Percentiles rank a stretch among this genome's conserved stretches.
phyloP scores from a whole-genome alignment of 2,113 vertebrate species.

The Phycodurus eques region DNA sequence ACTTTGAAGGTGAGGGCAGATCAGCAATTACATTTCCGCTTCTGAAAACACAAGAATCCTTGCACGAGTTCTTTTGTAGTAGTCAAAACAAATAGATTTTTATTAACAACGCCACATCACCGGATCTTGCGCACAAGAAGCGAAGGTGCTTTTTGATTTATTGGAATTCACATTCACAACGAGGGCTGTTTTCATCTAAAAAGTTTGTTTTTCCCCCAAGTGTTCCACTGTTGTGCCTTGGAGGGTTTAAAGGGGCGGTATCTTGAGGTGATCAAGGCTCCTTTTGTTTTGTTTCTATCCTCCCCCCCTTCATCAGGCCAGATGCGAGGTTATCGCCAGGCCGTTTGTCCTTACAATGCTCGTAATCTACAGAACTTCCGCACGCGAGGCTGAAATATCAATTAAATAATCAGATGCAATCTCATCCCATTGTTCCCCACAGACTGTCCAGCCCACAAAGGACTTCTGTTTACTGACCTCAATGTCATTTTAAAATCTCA shows the following conservation, averaged over 20 bases:
- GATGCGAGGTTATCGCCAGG: constrained; percentile 42
- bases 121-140: constrained; percentile 43
- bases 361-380: constrained; percentile 36
- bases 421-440: constrained; percentile 31
- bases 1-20: constrained; percentile 68
- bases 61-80: constrained; percentile 53
- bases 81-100: constrained; percentile 71
- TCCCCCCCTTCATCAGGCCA: constrained; percentile 47
- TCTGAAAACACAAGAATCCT: constrained; percentile 55
- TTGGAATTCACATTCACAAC: constrained; percentile 20
- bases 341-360: constrained; percentile 20
- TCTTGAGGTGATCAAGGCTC: constrained; percentile 43
- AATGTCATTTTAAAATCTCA: constrained; percentile 4
- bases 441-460: constrained; percentile 36
- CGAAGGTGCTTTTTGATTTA: constrained; percentile 50
- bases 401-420: constrained; percentile 47
- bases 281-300: constrained; percentile 35
- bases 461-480: constrained; percentile 15
- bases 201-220: constrained; percentile 40
- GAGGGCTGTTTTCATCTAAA: constrained; percentile 43
- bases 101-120: constrained; percentile 50
- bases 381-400: constrained; percentile 45
- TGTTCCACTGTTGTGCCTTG: constrained; percentile 15
- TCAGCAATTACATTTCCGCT: constrained; percentile 64
- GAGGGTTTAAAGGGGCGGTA: constrained; percentile 29